Base-by-base conservation (phyloP, 2,113 vertebrate species). In the Mesocricetus auratus region DNA sequence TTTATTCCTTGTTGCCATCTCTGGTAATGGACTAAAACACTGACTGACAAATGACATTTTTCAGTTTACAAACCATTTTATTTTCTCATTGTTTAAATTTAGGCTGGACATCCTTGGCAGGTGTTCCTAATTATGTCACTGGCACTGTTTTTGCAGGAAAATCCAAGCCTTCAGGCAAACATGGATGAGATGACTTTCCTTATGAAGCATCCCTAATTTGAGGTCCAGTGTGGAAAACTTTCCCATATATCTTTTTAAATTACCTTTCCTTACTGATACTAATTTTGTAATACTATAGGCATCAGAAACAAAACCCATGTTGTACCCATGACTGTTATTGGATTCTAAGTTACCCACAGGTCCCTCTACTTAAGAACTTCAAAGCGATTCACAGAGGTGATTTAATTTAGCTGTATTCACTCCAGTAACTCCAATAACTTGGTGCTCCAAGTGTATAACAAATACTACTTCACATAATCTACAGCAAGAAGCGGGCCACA, bases 361-460 rank as follows among this genome's bases (percentile, higher is more conserved):
- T 7, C 19, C 45, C 50, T 68, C 45, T 92, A 58, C 78, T 77
- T 89, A 75, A 85, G 45, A 75, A 96, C 56, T 94, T 96, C 87
- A 94, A 94, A 95, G 96, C 77, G 79, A 62, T 96, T 97, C 50
- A 75, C 36, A 90, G 4, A 90, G 78, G 81, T 85, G 53, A 92
- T 94, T 97, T 96, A 90, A 98, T 95, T 97, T 94, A 87, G 42
- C 56, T 94, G 81, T 96, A 33, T 93, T 92, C 92, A 96, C 77
- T 90, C 39, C 62, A 85, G 33, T 96, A 90, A 91, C 42, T 95
- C 86, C 60, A 95, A 88, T 94, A 93, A 88, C 50, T 26, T 83
- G 68, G 45, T 36, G 12, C 10, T 64, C 64, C n/a, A 94, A 77
- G 56, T 93, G 89, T 95, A 87, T 16, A 92, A 73, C 50, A 86